Conservation (phyloP, 2,113 vertebrate species). For the Etia nguti region DNA sequence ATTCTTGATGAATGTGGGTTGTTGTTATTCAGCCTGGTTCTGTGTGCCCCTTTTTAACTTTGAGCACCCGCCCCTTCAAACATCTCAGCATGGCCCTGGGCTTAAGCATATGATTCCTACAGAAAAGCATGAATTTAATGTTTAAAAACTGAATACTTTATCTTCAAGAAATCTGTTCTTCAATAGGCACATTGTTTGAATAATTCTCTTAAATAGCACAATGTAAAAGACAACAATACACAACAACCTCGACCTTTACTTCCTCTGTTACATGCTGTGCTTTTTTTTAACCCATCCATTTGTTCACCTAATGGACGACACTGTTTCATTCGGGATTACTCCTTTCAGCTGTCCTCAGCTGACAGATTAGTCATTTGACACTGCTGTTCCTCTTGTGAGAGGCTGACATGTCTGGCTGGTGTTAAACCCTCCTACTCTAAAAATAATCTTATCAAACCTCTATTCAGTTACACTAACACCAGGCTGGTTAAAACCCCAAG, state of each 20-base stretch:
- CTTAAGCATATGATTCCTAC: not conserved
- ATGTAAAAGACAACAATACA: not conserved
- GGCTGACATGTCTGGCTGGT: conserved; percentile 3
- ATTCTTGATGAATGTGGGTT: not conserved
- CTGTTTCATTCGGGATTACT: not conserved
- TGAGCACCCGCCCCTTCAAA: not conserved
- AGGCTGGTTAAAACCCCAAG: not conserved
- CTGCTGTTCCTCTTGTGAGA: not conserved
- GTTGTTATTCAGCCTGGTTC: not conserved
- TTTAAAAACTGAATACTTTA: not conserved
- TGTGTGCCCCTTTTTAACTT: not conserved
- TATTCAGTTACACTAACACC: not conserved
- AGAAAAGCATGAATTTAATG: not conserved
- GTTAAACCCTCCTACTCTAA: conserved; percentile 10
- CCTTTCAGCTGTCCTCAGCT: conserved; percentile 24
- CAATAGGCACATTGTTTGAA: not conserved
- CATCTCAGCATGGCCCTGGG: not conserved
- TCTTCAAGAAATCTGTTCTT: rapidly evolving
- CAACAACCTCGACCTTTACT: not conserved
- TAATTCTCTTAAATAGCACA: not conserved
- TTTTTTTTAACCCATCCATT: not conserved
- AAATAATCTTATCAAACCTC: conserved; percentile 23
- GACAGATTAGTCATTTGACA: conserved; percentile 39
- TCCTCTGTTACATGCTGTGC: not conserved
- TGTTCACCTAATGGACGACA: not conserved